A percentile compares a stretch with the other conserved stretches of the same genome.
Evolutionary conservation across 2,888 invertebrate genomes (phyloP).

Genomic region (Eristalinus aeneus): DNA sequence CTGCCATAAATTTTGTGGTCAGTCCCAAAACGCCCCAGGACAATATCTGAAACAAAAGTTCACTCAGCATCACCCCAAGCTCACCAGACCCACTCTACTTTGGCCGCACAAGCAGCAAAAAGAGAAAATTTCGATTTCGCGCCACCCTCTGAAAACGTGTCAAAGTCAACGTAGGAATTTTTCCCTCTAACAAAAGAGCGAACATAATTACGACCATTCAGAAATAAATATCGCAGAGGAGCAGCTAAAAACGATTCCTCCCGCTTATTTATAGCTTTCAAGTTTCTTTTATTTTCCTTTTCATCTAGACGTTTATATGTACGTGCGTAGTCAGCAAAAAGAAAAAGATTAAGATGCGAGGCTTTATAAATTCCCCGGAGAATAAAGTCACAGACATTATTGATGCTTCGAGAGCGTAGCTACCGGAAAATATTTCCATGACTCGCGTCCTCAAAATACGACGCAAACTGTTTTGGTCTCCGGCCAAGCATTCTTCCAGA

Average conservation of each 20-base stretch:
- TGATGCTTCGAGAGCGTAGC: conserved; percentile 6
- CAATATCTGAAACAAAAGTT: too few species aligned
- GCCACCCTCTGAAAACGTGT: conserved; percentile 22
- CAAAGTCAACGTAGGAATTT: neutral
- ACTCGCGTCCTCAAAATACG: neutral
- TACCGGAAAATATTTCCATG: conserved; percentile 1
- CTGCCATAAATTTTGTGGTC: too few species aligned
- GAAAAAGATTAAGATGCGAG: neutral
- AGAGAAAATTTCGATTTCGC: neutral
- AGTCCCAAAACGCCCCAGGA: too few species aligned
- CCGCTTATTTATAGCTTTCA: conserved; percentile 12
- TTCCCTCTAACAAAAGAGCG: neutral
- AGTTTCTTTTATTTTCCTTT: conserved; percentile 21
- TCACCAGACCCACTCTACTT: too few species aligned
- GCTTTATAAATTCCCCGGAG: neutral
- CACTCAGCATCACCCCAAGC: too few species aligned
- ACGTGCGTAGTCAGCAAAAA: neutral
- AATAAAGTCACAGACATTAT: conserved; percentile 16
- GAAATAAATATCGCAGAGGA: conserved; percentile 15
- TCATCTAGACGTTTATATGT: neutral
- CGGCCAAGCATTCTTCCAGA: neutral
- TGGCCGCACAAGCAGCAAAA: too few species aligned
- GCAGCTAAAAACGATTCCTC: neutral
- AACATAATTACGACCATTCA: neutral
- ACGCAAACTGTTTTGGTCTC: neutral